Base-by-base conservation (phyloP, 2,888 invertebrate species). In the Eupithecia dodoneata region DNA sequence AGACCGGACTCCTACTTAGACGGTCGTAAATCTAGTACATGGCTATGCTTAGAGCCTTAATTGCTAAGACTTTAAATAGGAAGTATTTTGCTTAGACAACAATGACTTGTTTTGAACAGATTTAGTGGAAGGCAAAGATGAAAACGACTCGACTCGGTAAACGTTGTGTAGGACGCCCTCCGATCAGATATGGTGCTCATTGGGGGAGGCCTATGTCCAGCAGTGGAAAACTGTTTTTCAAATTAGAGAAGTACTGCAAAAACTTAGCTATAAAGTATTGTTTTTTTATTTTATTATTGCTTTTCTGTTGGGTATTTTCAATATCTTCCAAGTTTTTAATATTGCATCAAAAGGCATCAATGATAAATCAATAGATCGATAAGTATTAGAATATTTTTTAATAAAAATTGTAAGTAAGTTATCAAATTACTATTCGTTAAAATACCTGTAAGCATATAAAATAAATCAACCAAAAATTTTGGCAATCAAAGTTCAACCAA, bases 1-100 rank as follows among this genome's bases (percentile, higher is more conserved):
- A 87, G 89, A 80, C 81, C 79, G 84, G 84, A 83, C 84, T 80
- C 81, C 85, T 87, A 86, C 88, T 88, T 87, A 88, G 88, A 84
- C 84, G 85, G 76, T 87, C 87, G 89, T 89, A 88, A 89, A 89
- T 88, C 86, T 87, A 80, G 80, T 18, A 74, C 63, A 73, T 75
- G 66, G 76, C 79, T 74, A 76, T 76, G 74, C 79, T 79, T 79
- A 78, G 75, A 74, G 49, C 59, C 70, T 79, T 79, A 76, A 79
- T 79, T 80, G 78, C 74, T 74, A 55, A 71, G 70, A 71, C 73
- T 77, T 82, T 82, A 81, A 82, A 83, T 83, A 75, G 66, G 71
- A 75, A 59, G 65, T 49, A 47, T 69, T 74, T 44, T 69, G 45
- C 69, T 59, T 55, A 18, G 52, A 49, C 42, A 76, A 70, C 70